Percentiles rank a stretch among this genome's conserved stretches.
phyloP scores from a whole-genome alignment of 2,113 vertebrate genomes.

The Bothrops jararaca region DNA sequence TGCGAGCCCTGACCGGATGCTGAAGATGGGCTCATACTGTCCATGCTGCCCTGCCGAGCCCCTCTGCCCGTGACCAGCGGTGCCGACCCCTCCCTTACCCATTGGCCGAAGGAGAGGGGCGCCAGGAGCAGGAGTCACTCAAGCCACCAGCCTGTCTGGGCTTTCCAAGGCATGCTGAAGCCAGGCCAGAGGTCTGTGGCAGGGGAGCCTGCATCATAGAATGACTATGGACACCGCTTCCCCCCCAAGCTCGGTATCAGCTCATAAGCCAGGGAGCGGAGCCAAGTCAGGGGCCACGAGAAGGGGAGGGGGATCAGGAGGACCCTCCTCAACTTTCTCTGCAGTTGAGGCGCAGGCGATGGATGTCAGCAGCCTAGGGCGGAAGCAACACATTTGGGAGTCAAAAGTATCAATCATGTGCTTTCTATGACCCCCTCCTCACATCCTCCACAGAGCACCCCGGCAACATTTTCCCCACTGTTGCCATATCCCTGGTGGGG shows the following conservation, averaged over 20 bases:
- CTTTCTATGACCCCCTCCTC: neutral
- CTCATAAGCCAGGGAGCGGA: neutral
- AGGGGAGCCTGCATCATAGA: constrained; percentile 10
- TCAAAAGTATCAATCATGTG: neutral
- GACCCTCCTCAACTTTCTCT: neutral
- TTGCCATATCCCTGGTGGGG: neutral
- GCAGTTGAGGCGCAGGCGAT: neutral
- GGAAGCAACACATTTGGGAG: neutral
- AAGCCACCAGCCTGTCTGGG: neutral
- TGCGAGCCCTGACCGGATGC: constrained; percentile 72
- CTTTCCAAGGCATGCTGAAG: no score
- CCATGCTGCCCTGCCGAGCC: no score
- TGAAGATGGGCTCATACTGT: constrained; percentile 67
- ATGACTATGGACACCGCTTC: constrained; percentile 5
- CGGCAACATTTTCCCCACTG: neutral
- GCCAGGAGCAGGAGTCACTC: neutral
- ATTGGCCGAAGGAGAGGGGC: neutral
- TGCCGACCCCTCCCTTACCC: neutral
- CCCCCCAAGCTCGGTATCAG: neutral
- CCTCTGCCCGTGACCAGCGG: neutral
- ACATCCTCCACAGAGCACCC: neutral
- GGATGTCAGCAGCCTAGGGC: neutral
- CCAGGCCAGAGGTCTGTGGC: neutral
- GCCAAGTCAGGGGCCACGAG: neutral
- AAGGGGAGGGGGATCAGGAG: neutral